These are phyloP conservation scores for Lophius americanus DNA, from an alignment of 2,797 vertebrate genomes.

Conservation along the genomic window DNA sequence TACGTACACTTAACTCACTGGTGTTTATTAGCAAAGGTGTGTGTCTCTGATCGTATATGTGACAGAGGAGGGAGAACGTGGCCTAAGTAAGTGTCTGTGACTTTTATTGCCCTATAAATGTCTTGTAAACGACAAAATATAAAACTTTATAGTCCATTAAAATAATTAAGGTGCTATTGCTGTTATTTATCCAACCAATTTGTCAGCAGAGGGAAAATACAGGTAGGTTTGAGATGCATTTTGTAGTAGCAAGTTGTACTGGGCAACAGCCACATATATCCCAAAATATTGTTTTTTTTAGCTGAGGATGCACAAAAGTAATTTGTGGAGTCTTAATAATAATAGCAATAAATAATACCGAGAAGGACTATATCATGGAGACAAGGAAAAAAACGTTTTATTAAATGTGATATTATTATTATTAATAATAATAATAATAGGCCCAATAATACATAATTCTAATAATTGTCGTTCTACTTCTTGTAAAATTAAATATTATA, in stretches of 20 bases:
- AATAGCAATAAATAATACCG: too few relatives aligned
- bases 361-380: not conserved
- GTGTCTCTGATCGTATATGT: slow-evolving; percentile 33
- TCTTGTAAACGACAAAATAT: slow-evolving; percentile 85
- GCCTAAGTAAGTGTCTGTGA: slow-evolving; percentile 79
- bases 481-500: too few relatives aligned
- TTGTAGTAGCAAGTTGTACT: not conserved
- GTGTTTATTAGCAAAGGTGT: slow-evolving; percentile 62
- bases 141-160: slow-evolving; percentile 78
- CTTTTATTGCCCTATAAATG: slow-evolving; percentile 98
- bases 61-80: slow-evolving; percentile 40
- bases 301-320: too few relatives aligned
- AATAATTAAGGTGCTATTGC: slow-evolving; percentile 70
- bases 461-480: too few relatives aligned
- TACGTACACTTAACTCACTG: slow-evolving; percentile 21
- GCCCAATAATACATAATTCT: too few relatives aligned
- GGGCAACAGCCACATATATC: not conserved
- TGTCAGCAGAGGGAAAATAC: slow-evolving; percentile 35
- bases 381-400: too few relatives aligned
- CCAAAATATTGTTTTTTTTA: too few relatives aligned
- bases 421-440: too few relatives aligned
- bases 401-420: too few relatives aligned
- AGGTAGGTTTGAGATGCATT: slow-evolving; percentile 14
- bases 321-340: not conserved
- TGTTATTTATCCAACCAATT: slow-evolving; percentile 61